Conservation (phyloP, 2,113 vertebrate species). For the Caranx ignobilis region DNA sequence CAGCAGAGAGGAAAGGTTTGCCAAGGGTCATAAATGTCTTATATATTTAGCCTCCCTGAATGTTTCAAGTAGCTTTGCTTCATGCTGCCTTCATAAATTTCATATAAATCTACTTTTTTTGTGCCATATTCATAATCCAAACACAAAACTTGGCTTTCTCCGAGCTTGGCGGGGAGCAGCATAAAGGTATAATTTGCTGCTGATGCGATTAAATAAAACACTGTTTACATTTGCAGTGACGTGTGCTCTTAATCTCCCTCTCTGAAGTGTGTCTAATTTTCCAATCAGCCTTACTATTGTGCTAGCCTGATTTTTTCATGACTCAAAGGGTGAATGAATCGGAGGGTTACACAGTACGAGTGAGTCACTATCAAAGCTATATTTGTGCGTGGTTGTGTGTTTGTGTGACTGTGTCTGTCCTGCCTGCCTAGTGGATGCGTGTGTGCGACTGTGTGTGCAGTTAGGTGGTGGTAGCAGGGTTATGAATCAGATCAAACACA, state of each 20-base stretch:
- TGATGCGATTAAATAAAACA: conserved; percentile 59
- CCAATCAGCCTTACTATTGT: conserved; percentile 66
- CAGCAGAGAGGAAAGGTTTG: conserved; percentile 16
- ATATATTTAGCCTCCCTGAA: conserved; percentile 49
- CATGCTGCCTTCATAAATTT: conserved; percentile 20
- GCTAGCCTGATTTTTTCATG: conserved; percentile 54
- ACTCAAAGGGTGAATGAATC: conserved; percentile 76
- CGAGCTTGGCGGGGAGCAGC: conserved; percentile 11
- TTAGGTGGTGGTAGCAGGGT: conserved; percentile 61
- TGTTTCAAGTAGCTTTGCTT: conserved; percentile 48
- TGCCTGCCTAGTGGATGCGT: conserved; percentile 30
- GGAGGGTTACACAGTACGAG: conserved; percentile 60
- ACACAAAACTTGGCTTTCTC: conserved; percentile 39
- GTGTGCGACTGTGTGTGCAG: conserved; percentile 66
- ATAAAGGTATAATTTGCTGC: conserved; percentile 54
- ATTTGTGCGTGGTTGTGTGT: conserved; percentile 54
- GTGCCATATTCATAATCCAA: conserved; percentile 43
- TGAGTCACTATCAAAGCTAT: conserved; percentile 77
- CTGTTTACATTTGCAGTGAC: conserved; percentile 51
- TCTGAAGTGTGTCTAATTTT: conserved; percentile 68
- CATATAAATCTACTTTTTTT: conserved; percentile 14
- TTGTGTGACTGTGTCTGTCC: conserved; percentile 38
- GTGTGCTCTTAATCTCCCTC: conserved; percentile 52
- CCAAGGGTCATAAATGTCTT: conserved; percentile 37
- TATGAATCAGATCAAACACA: conserved; percentile 71